phyloP scores from a whole-genome alignment of 2,888 invertebrate genomes.

The Carpatolechia fugitivella region DNA sequence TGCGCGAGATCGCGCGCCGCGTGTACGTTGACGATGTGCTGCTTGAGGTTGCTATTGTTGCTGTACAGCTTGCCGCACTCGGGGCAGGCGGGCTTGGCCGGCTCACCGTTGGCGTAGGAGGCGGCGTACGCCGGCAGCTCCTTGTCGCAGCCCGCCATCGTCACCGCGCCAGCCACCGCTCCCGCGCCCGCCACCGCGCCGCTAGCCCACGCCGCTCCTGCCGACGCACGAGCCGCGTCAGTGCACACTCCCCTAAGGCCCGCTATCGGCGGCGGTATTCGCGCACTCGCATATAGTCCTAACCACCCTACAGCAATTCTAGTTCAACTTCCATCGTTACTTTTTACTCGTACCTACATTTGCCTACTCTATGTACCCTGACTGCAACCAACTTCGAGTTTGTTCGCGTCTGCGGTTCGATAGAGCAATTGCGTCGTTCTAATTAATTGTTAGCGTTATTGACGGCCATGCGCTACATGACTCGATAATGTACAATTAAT shows the following conservation, averaged over 20 bases:
- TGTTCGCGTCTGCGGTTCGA: not conserved
- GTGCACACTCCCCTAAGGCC: conserved; percentile 26
- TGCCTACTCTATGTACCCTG: conserved; percentile 6
- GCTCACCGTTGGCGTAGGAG: conserved; percentile 48
- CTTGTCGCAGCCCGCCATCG: too few relatives aligned
- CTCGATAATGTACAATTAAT: conserved; percentile 69
- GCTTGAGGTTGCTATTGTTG: conserved; percentile 84
- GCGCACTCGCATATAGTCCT: conserved; percentile 9
- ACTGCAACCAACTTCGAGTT: not conserved
- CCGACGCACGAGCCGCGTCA: conserved; percentile 8
- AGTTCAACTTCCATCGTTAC: conserved; percentile 37
- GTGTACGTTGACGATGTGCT: conserved; percentile 84
- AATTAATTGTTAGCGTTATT: conserved; percentile 66
- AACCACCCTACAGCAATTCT: conserved; percentile 4
- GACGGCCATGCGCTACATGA: conserved; percentile 55
- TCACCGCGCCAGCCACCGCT: conserved; percentile 33
- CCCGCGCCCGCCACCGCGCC: conserved; percentile 26
- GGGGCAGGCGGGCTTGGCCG: conserved; percentile 81
- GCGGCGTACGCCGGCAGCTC: conserved; percentile 32
- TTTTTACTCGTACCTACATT: too few relatives aligned
- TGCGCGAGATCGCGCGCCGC: conserved; percentile 80
- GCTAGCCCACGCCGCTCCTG: conserved; percentile 58
- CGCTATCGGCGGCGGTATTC: conserved; percentile 34
- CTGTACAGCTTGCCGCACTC: conserved; percentile 84
- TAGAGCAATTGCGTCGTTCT: conserved; percentile 40